A percentile compares a stretch with the other conserved stretches of the same genome.
These are phyloP conservation scores for Formicarius rufipectus DNA, from an alignment of 2,113 vertebrate genomes.

Conservation along the genomic window DNA sequence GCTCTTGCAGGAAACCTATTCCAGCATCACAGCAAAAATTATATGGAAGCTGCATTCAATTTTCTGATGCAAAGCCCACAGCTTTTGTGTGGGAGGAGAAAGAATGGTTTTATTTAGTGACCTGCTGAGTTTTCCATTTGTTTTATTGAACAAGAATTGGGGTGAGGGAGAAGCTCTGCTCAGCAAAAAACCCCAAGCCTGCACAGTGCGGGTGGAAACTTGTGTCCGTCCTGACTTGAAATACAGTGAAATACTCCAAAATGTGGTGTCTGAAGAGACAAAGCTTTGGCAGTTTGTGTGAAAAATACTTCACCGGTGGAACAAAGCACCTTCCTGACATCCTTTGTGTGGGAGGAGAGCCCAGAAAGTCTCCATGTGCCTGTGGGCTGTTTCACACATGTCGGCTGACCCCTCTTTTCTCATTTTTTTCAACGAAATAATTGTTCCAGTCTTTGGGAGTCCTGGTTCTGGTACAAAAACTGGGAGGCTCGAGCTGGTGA, in stretches of 20 bases:
- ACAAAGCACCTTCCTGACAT: not conserved
- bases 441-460: not conserved
- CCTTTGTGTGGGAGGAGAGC: not conserved
- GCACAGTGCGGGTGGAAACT: rapidly evolving
- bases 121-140: constrained; percentile 16
- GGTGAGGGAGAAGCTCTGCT: constrained; percentile 13
- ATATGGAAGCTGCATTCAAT: not conserved
- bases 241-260: not conserved
- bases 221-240: not conserved
- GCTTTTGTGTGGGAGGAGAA: constrained; percentile 3
- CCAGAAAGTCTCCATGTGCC: not conserved
- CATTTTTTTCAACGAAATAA: not conserved
- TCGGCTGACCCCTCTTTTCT: not conserved
- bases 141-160: not conserved
- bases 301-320: not conserved
- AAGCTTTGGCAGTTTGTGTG: not conserved
- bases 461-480: not conserved
- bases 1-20: not conserved
- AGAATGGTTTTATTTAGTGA: constrained; percentile 23
- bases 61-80: not conserved
- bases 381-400: not conserved
- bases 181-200: not conserved
- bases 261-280: not conserved
- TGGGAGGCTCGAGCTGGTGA: not conserved
- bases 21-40: not conserved